Base-by-base conservation (phyloP, 2,888 invertebrate species). In the Drosophila mettleri region DNA sequence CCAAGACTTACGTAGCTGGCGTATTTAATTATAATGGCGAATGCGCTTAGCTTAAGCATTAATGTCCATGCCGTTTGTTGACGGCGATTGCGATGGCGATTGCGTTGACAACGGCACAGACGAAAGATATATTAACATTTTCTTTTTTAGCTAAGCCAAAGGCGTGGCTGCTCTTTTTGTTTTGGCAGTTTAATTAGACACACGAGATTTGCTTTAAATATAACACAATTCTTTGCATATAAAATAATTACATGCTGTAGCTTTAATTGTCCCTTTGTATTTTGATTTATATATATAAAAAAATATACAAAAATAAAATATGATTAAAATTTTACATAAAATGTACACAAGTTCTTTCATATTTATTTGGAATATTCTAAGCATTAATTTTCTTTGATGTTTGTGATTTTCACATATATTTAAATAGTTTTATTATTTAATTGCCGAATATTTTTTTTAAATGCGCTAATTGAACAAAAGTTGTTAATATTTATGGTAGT, bases 11-110 rank as follows among this genome's bases (percentile, higher is more conserved):
- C 63, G 55, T 24, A 34, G 45, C 29, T 46, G 52, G 52, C 70
- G 80, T 86, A 82, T 85, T 83, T 83, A 87, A 84, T 86, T 86
- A 88, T 78, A 84, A 71, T 69, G 68, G 68, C 63, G 57, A 74
- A 63, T 70, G 71, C 69, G 71, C 71, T 68, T 61, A 73, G 77
- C 82, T 74, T 85, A 82, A 76, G 83, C 83, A 74, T 79, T 83
- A 83, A 83, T 79, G 77, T 69, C 77, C 69, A 69, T 83, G 79
- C 83, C 88, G 79, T 85, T 78, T 63, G 72, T 60, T 72, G 67
- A 57, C 77, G 58, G 46, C 39, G 38, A 36, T 49, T 31, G 46
- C 41, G 43, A 20, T 45, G 34, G 49, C 76, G 77, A 60, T 76
- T 39, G 31, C 57, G 65, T 34, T 71, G 65, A 36, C 57, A 57